These are phyloP conservation scores for Coelopa pilipes DNA, from an alignment of 2,888 invertebrate genomes.

Conservation along the genomic window DNA sequence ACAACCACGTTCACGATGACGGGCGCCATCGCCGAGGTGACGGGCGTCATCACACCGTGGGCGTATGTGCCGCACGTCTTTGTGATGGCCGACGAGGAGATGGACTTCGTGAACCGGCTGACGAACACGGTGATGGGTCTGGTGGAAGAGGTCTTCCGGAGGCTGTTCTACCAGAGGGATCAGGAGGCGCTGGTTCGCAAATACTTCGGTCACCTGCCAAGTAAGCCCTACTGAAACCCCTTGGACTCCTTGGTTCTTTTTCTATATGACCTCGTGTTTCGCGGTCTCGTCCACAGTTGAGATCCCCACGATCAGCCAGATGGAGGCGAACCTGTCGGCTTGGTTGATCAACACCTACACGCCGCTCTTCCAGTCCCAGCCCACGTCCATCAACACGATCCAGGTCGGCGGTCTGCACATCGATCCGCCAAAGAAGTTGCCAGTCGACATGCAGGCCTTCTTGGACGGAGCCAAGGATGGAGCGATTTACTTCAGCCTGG, in stretches of 20 bases:
- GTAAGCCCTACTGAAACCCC: conserved; percentile 44
- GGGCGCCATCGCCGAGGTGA: conserved; percentile 66
- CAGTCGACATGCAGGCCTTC: conserved; percentile 63
- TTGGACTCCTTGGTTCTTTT: not conserved
- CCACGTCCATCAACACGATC: conserved; percentile 67
- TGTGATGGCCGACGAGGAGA: conserved; percentile 66
- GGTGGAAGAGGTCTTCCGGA: conserved; percentile 58
- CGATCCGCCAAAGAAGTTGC: conserved; percentile 60
- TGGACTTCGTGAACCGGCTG: conserved; percentile 70
- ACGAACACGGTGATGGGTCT: conserved; percentile 67
- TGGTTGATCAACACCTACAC: conserved; percentile 69
- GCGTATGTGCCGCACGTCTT: conserved; percentile 69
- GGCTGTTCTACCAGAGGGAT: conserved; percentile 60
- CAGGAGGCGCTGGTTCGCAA: conserved; percentile 60
- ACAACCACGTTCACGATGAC: conserved; percentile 66
- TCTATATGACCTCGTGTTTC: too few species aligned
- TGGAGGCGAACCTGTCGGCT: conserved; percentile 68
- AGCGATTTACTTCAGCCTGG: conserved; percentile 68
- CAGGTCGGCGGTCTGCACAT: conserved; percentile 72
- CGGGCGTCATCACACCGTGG: conserved; percentile 68
- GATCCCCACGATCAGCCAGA: conserved; percentile 63
- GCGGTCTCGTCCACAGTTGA: conserved; percentile 48
- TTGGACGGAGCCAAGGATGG: conserved; percentile 66
- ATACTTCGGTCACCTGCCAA: conserved; percentile 57
- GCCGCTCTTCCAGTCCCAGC: conserved; percentile 66